A percentile compares a stretch with the other conserved stretches of the same genome.
phyloP scores from a whole-genome alignment of 2,888 invertebrate species.

The Rambutsinella grinnellia region DNA sequence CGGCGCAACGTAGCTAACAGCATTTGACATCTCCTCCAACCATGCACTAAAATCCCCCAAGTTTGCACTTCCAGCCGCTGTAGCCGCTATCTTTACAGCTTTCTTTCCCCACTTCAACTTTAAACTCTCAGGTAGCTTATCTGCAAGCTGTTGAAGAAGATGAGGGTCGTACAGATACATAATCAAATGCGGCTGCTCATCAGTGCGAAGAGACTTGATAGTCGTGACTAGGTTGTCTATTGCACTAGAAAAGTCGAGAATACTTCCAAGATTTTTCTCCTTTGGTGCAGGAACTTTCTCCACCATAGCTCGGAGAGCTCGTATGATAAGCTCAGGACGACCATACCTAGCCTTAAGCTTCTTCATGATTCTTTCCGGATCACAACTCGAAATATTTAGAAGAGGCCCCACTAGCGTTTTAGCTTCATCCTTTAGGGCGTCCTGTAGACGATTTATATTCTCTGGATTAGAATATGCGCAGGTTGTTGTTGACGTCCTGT shows the following conservation, averaged over 20 bases:
- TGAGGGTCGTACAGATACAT: constrained; percentile 47
- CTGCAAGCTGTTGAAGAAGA: constrained; percentile 35
- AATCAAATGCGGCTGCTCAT: no score
- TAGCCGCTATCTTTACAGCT: not conserved
- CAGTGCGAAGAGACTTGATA: constrained; percentile 7
- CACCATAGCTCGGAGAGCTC: constrained; percentile 21
- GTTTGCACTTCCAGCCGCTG: no score
- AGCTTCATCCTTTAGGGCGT: constrained; percentile 35
- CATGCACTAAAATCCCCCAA: constrained; percentile 28
- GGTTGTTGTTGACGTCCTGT: constrained; percentile 1
- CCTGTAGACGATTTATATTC: constrained; percentile 31
- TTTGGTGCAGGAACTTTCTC: constrained; percentile 1
- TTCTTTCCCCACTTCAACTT: constrained; percentile 29
- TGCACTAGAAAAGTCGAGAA: not conserved
- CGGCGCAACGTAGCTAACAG: not conserved
- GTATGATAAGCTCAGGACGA: constrained; percentile 33
- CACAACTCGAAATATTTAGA: constrained; percentile 24
- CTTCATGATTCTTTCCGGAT: constrained; percentile 22
- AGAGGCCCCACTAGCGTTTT: constrained; percentile 10
- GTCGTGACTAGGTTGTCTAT: constrained; percentile 12
- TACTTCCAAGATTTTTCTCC: not conserved
- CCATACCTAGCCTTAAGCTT: constrained; percentile 42
- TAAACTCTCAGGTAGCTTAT: constrained; percentile 31
- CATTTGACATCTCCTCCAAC: constrained; percentile 7
- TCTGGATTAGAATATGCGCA: constrained; percentile 29